Conservation (phyloP, 2,888 invertebrate species). For the Lasioglossum villosulum region DNA sequence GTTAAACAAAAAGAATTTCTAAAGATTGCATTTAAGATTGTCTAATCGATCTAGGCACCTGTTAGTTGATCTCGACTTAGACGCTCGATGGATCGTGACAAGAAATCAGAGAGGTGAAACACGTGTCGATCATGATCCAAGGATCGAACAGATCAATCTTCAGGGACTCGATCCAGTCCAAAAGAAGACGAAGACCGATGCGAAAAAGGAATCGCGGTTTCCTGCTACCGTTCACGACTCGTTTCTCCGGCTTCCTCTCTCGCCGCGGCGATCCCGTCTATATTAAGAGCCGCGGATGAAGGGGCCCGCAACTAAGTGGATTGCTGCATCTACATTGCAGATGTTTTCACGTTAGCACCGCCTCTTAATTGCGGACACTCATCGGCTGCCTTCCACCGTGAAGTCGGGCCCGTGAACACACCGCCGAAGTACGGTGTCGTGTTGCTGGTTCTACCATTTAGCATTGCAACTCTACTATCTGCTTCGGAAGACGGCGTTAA, state of each 20-base stretch:
- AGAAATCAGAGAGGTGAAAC: neutral
- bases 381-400: slow-evolving; percentile 40
- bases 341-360: slow-evolving; percentile 47
- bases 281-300: slow-evolving; percentile 45
- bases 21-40: neutral
- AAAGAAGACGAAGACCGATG: slow-evolving; percentile 2
- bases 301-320: slow-evolving; percentile 43
- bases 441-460: slow-evolving; percentile 18
- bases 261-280: slow-evolving; percentile 44
- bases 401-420: slow-evolving; percentile 11
- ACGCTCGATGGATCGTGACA: neutral
- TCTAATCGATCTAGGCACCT: neutral
- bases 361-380: slow-evolving; percentile 56
- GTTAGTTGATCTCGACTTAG: neutral
- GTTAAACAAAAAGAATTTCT: no score
- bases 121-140: neutral
- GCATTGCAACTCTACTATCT: slow-evolving; percentile 33
- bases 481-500: neutral
- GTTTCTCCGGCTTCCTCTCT: slow-evolving; percentile 41
- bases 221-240: slow-evolving; percentile 47
- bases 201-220: slow-evolving; percentile 52
- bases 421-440: neutral
- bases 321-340: slow-evolving; percentile 59
- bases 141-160: slow-evolving; percentile 24
- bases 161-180: slow-evolving; percentile 11